A percentile compares a stretch with the other conserved stretches of the same genome.
Conservation (phyloP, 2,888 invertebrate genomes). For the Marronus borbonicus region DNA sequence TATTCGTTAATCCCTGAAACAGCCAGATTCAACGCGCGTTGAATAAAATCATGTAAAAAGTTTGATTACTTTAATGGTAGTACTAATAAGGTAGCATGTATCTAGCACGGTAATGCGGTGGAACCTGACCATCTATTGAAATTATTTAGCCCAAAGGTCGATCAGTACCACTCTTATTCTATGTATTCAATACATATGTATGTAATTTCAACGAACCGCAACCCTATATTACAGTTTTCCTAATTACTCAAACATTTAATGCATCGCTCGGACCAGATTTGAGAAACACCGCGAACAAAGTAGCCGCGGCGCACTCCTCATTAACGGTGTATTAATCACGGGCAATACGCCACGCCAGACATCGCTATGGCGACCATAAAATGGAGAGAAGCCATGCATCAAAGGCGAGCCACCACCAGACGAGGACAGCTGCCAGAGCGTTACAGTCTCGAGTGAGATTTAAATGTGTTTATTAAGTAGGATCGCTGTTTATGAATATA, state of each 20-base stretch:
- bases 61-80: too few relatives aligned
- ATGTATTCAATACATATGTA: neutral
- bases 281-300: neutral
- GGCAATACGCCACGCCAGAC: neutral
- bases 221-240: constrained; percentile 4
- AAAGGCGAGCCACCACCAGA: constrained; percentile 4
- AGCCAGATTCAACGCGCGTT: too few relatives aligned
- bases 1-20: neutral
- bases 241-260: constrained; percentile 16
- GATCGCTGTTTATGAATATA: constrained; percentile 4
- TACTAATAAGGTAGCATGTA: too few relatives aligned
- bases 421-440: neutral
- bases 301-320: constrained; percentile 19
- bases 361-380: constrained; percentile 4
- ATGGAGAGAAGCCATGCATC: constrained; percentile 9
- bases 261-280: constrained; percentile 1
- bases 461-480: constrained; percentile 20
- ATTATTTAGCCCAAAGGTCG: neutral
- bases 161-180: neutral
- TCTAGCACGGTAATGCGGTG: too few relatives aligned
- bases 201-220: neutral
- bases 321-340: constrained; percentile 28
- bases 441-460: neutral
- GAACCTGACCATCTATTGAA: neutral
- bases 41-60: too few relatives aligned